phyloP scores from a whole-genome alignment of 2,888 invertebrate species.

The Zootermopsis nevadensis region DNA sequence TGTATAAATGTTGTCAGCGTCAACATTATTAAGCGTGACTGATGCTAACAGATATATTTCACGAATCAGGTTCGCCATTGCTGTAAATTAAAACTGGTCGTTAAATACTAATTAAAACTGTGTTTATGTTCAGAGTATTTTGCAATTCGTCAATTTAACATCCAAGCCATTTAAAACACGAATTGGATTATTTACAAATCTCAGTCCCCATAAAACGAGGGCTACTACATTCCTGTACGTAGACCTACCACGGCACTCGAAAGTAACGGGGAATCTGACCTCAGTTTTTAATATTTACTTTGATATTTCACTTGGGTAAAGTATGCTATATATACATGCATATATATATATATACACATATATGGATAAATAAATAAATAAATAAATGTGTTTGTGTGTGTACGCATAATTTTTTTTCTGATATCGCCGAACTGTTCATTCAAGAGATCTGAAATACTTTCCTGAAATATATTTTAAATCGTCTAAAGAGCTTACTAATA shows the following conservation, averaged over 20 bases:
- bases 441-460: too few species aligned
- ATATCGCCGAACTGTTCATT: too few species aligned
- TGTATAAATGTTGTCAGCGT: not conserved
- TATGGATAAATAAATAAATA: too few species aligned
- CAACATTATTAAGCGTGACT: not conserved
- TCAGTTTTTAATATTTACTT: conserved; percentile 2
- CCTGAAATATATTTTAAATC: too few species aligned
- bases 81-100: not conserved
- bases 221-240: not conserved
- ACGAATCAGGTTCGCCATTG: not conserved
- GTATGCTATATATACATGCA: too few species aligned
- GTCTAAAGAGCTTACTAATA: too few species aligned
- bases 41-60: not conserved
- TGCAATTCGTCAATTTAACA: not conserved
- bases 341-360: too few species aligned
- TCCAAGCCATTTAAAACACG: not conserved
- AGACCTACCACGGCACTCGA: not conserved
- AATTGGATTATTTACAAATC: not conserved
- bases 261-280: not conserved
- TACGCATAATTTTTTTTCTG: too few species aligned
- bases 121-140: not conserved
- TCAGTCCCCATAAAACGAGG: not conserved
- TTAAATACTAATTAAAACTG: conserved; percentile 4
- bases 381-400: too few species aligned
- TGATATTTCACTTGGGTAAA: not conserved